phyloP scores from a whole-genome alignment of 2,888 invertebrate genomes.

The Creontiades dilutus region DNA sequence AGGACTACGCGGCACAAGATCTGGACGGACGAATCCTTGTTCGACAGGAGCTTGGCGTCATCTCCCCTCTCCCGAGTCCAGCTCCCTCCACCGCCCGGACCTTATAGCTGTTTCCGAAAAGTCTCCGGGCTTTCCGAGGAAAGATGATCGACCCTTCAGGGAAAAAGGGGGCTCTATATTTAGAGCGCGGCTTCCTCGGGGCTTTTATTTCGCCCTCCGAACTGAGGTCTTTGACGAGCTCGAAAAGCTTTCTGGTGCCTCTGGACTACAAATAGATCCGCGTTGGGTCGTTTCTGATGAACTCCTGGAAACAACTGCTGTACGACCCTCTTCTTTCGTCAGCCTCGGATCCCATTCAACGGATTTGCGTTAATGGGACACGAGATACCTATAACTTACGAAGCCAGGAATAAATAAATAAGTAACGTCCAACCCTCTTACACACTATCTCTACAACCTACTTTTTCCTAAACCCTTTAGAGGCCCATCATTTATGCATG shows the following conservation, averaged over 20 bases:
- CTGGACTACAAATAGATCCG: slow-evolving; percentile 43
- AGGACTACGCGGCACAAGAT: not conserved
- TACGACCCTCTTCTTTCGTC: not conserved
- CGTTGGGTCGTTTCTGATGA: not conserved
- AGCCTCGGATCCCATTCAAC: not conserved
- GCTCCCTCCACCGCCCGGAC: slow-evolving; percentile 13
- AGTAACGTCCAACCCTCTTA: no score
- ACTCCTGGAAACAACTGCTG: slow-evolving; percentile 33
- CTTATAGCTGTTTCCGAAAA: slow-evolving; percentile 63
- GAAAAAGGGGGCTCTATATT: slow-evolving; percentile 14
- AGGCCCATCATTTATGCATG: no score
- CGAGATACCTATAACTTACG: not conserved
- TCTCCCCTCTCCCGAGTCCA: not conserved
- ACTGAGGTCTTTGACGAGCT: not conserved
- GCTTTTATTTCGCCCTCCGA: not conserved
- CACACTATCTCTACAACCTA: no score
- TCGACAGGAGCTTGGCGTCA: not conserved
- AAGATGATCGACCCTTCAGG: slow-evolving; percentile 25
- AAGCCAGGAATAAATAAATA: not conserved
- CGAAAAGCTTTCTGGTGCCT: not conserved
- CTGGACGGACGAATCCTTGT: not conserved
- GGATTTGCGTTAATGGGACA: not conserved
- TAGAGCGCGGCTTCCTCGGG: slow-evolving; percentile 10
- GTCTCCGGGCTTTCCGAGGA: not conserved
- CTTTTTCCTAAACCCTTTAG: no score